These are phyloP conservation scores for Hippocampus kuda DNA, from an alignment of 2,797 vertebrate genomes.

Conservation along the genomic window DNA sequence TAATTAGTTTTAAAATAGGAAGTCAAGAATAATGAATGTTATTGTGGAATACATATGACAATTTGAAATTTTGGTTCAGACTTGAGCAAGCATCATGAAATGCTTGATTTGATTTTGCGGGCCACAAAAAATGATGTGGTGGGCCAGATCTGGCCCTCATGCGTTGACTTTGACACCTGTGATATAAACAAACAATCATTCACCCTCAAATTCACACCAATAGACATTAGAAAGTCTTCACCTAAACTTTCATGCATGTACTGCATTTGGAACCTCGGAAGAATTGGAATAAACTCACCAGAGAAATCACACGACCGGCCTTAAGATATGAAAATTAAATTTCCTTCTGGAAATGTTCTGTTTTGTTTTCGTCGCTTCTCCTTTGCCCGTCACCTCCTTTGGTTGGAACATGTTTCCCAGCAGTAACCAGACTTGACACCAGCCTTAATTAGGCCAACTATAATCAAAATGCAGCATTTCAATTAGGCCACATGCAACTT, in stretches of 20 bases:
- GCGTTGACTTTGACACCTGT: too few relatives aligned
- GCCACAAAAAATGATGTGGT: too few relatives aligned
- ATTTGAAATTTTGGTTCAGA: too few relatives aligned
- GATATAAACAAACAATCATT: background rate
- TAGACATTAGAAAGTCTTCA: background rate
- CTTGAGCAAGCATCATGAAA: too few relatives aligned
- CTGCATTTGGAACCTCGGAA: background rate
- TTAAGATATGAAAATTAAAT: background rate
- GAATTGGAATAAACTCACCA: background rate
- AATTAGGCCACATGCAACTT: conserved; percentile 3
- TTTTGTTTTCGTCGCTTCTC: background rate
- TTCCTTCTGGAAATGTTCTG: background rate
- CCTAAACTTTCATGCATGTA: background rate
- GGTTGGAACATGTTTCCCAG: background rate
- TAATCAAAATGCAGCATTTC: conserved; percentile 1
- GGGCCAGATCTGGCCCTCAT: too few relatives aligned
- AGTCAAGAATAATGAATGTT: too few relatives aligned
- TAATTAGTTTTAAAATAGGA: too few relatives aligned
- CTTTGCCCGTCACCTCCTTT: background rate
- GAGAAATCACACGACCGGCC: too few relatives aligned
- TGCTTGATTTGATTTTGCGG: too few relatives aligned
- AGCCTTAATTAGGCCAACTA: background rate
- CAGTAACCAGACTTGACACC: background rate
- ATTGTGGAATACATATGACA: too few relatives aligned
- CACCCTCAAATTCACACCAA: background rate